Percentiles rank a stretch among this genome's conserved stretches.
Evolutionary conservation across 1,140 invertebrate species (phyloP).

Genomic region (Hirudo medicinalis): DNA sequence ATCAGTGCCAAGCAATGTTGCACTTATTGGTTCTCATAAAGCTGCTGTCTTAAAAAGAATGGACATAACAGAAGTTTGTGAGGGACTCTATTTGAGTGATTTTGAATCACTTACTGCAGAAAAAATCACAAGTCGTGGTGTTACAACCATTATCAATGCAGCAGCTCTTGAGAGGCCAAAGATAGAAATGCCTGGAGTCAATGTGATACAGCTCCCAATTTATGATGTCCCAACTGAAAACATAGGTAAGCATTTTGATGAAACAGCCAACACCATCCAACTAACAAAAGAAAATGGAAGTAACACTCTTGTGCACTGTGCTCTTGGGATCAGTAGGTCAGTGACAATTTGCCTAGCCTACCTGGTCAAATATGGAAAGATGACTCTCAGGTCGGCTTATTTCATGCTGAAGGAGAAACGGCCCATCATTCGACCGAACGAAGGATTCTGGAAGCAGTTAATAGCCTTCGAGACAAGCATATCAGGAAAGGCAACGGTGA

Average conservation of each 20-base stretch:
- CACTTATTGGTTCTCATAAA: neutral
- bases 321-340: slow-evolving; percentile 14
- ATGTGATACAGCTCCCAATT: neutral
- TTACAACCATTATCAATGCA: slow-evolving; percentile 16
- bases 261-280: slow-evolving; percentile 9
- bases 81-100: slow-evolving; percentile 13
- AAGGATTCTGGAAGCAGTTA: slow-evolving; percentile 19
- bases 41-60: slow-evolving; percentile 11
- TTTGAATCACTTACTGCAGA: slow-evolving; percentile 13
- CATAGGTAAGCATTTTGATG: slow-evolving; percentile 10
- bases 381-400: slow-evolving; percentile 14
- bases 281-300: neutral
- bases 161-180: slow-evolving; percentile 11
- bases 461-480: slow-evolving; percentile 10
- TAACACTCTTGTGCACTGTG: slow-evolving; percentile 15
- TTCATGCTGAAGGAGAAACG: slow-evolving; percentile 8
- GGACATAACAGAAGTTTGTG: slow-evolving; percentile 10
- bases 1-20: neutral
- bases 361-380: slow-evolving; percentile 15
- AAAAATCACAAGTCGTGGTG: slow-evolving; percentile 7
- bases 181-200: slow-evolving; percentile 6
- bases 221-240: slow-evolving; percentile 14
- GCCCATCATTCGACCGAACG: slow-evolving; percentile 14
- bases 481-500: slow-evolving; percentile 5
- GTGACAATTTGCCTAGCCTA: slow-evolving; percentile 19